Percentiles rank a stretch among this genome's conserved stretches.
Evolutionary conservation across 2,797 vertebrate species (phyloP).

Genomic region (Macropodus opercularis): DNA sequence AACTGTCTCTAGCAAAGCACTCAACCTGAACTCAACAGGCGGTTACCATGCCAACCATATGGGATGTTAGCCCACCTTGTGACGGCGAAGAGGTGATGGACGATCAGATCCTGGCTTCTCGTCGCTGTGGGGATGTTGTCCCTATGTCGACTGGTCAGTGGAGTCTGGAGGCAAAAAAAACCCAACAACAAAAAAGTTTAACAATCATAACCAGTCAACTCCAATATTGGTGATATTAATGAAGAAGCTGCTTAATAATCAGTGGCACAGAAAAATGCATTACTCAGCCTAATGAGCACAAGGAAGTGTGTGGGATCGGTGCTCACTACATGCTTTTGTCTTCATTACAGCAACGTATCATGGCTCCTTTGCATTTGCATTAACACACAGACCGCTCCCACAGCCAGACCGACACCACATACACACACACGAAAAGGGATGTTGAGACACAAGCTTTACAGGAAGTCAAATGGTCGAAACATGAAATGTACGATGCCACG

Average conservation of each 20-base stretch:
- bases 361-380: conserved; percentile 50
- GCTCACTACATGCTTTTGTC: conserved; percentile 56
- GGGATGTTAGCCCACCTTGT: conserved; percentile 78
- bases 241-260: conserved; percentile 71
- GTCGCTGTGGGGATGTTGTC: conserved; percentile 53
- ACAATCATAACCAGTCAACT: conserved; percentile 40
- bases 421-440: conserved; percentile 34
- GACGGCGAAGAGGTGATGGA: conserved; percentile 73
- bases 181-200: conserved; percentile 50
- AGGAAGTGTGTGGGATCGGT: conserved; percentile 42
- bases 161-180: conserved; percentile 50
- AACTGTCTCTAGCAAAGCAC: conserved; percentile 70
- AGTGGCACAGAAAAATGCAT: conserved; percentile 69
- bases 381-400: conserved; percentile 22
- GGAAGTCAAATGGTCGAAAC: conserved; percentile 56
- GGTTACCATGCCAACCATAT: conserved; percentile 80
- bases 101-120: conserved; percentile 63
- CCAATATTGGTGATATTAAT: conserved; percentile 65
- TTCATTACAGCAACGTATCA: conserved; percentile 46
- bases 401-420: conserved; percentile 14
- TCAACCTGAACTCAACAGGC: conserved; percentile 73
- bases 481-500: conserved; percentile 27
- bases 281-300: conserved; percentile 64
- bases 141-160: conserved; percentile 53
- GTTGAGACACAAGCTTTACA: conserved; percentile 62